These are phyloP conservation scores for Hylia prasina DNA, from an alignment of 2,113 vertebrate species.

Conservation along the genomic window DNA sequence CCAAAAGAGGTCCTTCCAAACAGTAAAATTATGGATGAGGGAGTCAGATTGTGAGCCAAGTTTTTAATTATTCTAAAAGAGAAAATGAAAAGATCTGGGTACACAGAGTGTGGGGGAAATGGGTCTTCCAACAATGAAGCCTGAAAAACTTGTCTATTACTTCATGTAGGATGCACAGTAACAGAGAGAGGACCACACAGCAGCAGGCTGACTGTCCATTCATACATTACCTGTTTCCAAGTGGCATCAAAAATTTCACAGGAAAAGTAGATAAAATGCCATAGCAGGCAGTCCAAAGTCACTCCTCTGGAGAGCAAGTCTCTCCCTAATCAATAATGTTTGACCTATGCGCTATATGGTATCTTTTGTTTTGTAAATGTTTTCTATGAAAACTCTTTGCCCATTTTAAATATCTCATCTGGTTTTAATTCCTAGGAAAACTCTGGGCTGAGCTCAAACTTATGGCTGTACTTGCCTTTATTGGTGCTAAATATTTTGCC, in stretches of 20 bases:
- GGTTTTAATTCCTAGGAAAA: slow-evolving; percentile 33
- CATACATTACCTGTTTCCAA: neutral
- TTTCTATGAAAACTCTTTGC: neutral
- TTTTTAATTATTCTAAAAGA: neutral
- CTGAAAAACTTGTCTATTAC: neutral
- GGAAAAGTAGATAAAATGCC: neutral
- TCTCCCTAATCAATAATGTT: neutral
- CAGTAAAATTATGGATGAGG: neutral
- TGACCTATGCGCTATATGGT: neutral
- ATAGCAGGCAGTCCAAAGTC: neutral
- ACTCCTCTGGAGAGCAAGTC: neutral
- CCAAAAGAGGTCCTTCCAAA: neutral
- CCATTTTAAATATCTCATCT: neutral
- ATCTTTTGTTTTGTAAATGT: neutral
- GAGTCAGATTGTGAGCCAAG: neutral
- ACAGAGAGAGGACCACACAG: neutral
- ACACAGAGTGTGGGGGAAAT: neutral
- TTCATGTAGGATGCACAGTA: neutral
- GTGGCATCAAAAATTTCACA: neutral
- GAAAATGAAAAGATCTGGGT: neutral
- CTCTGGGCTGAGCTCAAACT: neutral
- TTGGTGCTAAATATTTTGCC: slow-evolving; percentile 42
- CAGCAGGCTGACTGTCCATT: neutral
- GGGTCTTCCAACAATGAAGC: neutral
- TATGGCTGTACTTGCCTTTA: slow-evolving; percentile 12